A percentile compares a stretch with the other conserved stretches of the same genome.
These are phyloP conservation scores for Puffinus mauretanicus DNA, from an alignment of 2,113 vertebrate genomes.

Conservation along the genomic window DNA sequence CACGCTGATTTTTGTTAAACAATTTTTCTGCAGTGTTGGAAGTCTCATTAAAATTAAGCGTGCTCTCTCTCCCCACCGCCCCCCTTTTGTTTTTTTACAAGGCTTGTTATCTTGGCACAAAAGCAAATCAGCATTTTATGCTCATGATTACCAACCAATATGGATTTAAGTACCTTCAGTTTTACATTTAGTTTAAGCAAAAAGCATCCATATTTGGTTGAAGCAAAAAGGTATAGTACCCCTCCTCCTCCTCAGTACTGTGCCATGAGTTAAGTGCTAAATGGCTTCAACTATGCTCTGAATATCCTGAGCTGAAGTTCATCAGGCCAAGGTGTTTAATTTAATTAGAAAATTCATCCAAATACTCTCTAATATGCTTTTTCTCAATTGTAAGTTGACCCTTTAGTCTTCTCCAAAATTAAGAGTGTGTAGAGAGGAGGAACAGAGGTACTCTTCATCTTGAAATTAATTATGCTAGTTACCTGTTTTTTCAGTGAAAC, in stretches of 20 bases:
- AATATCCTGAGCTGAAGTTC: neutral
- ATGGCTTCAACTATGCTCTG: neutral
- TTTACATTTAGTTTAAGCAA: neutral
- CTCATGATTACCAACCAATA: neutral
- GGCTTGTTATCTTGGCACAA: neutral
- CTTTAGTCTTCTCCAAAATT: neutral
- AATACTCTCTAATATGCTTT: neutral
- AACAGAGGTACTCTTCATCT: neutral
- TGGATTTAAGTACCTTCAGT: neutral
- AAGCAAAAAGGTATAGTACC: neutral
- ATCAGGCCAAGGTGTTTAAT: neutral
- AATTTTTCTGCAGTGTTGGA: neutral
- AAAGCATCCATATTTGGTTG: neutral
- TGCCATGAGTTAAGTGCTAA: neutral
- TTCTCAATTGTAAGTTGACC: neutral
- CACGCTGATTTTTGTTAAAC: neutral
- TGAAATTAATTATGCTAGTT: neutral
- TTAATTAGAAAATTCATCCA: neutral
- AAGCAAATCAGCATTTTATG: neutral
- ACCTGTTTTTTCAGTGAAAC: neutral
- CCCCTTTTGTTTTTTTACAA: rapidly evolving
- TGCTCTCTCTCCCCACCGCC: rapidly evolving
- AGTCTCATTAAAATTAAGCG: neutral
- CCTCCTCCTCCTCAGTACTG: neutral
- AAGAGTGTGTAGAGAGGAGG: neutral